phyloP scores from a whole-genome alignment of 2,797 vertebrate species.

The Etheostoma perlongum region DNA sequence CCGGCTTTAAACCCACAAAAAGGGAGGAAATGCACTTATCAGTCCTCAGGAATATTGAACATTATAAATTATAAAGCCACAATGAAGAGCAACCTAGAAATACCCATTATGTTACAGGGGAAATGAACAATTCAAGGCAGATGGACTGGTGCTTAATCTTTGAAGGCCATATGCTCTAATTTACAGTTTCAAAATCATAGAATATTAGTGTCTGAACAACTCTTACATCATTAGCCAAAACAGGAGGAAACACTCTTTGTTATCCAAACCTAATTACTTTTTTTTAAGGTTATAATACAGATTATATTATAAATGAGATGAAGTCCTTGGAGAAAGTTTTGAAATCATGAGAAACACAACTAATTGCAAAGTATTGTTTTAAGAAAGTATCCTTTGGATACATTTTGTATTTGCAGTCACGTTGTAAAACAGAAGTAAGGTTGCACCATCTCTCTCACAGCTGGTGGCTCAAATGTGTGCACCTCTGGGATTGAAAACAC shows the following conservation, averaged over 20 bases:
- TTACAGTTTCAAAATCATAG: constrained; percentile 65
- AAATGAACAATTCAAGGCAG: constrained; percentile 53
- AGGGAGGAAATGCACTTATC: constrained; percentile 58
- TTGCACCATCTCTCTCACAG: constrained; percentile 31
- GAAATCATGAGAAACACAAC: constrained; percentile 40
- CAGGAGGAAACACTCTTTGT: constrained; percentile 38
- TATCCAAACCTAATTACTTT: constrained; percentile 40
- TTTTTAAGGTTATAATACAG: constrained; percentile 1
- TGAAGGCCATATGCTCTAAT: constrained; percentile 68
- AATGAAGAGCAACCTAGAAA: constrained; percentile 55
- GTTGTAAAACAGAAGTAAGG: constrained; percentile 28
- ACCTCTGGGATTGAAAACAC: constrained; percentile 50
- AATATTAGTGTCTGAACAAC: constrained; percentile 49
- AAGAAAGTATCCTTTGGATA: constrained; percentile 24
- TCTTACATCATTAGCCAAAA: constrained; percentile 58
- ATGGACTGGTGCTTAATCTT: constrained; percentile 71
- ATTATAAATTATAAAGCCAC: constrained; percentile 57
- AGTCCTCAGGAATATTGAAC: constrained; percentile 61
- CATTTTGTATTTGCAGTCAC: constrained; percentile 28
- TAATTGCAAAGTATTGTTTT: constrained; percentile 43
- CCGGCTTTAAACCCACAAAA: constrained; percentile 61
- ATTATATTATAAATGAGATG: constrained; percentile 16
- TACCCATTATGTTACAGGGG: constrained; percentile 44
- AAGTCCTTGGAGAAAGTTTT: constrained; percentile 33
- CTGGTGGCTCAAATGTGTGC: constrained; percentile 34